Evolutionary conservation across 2,113 vertebrate genomes (phyloP).

Genomic region (Calidris pygmaea): DNA sequence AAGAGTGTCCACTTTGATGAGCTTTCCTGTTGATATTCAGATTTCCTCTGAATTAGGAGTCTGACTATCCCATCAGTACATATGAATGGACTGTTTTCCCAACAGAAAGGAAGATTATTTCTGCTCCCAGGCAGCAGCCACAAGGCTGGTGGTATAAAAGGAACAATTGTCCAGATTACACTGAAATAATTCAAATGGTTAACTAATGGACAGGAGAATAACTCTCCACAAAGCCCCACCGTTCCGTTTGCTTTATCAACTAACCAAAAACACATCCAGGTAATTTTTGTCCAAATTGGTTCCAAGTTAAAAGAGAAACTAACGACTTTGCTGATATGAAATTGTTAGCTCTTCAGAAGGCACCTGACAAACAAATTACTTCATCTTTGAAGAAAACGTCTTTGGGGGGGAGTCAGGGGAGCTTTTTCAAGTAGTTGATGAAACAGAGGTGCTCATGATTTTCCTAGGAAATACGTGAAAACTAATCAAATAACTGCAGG

Average conservation of each 20-base stretch:
- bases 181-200: not conserved
- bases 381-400: not conserved
- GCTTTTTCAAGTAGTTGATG: not conserved
- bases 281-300: not conserved
- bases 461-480: not conserved
- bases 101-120: not conserved
- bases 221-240: not conserved
- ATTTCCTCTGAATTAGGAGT: not conserved
- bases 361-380: not conserved
- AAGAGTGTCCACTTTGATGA: not conserved
- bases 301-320: not conserved
- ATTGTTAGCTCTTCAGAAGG: not conserved
- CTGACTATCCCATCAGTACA: not conserved
- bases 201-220: not conserved
- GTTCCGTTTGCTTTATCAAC: not conserved
- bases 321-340: not conserved
- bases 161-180: not conserved
- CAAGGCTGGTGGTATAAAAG: not conserved
- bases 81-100: not conserved
- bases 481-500: not conserved
- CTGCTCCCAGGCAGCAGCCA: not conserved
- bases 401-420: not conserved
- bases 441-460: not conserved
- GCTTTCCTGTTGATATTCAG: not conserved
- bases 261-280: not conserved